Conservation (phyloP, 2,113 vertebrate genomes). For the Perca flavescens region DNA sequence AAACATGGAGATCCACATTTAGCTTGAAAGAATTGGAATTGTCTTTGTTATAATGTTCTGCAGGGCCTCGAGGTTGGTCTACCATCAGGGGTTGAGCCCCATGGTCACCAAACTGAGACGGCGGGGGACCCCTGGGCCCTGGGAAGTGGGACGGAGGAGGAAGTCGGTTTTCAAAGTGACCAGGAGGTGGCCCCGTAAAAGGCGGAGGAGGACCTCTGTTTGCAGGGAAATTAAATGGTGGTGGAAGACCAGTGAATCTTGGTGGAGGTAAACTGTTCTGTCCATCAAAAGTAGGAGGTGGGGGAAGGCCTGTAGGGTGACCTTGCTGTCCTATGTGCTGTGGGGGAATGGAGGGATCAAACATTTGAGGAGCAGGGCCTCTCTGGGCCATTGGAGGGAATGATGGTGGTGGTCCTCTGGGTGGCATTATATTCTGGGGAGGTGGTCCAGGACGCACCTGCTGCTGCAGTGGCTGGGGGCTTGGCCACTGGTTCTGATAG, state of each 20-base stretch:
- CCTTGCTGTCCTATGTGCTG: constrained; percentile 86
- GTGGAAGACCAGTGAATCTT: constrained; percentile 88
- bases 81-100: constrained; percentile 71
- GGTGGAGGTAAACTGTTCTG: constrained; percentile 84
- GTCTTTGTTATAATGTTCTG: constrained; percentile 77
- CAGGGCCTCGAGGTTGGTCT: constrained; percentile 68
- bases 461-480: constrained; percentile 62
- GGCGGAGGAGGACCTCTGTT: constrained; percentile 86
- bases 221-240: constrained; percentile 89
- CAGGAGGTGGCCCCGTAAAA: constrained; percentile 76
- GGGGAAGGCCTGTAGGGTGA: constrained; percentile 81
- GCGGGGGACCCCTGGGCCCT: constrained; percentile 85
- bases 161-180: constrained; percentile 87
- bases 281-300: constrained; percentile 81
- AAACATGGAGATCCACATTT: constrained; percentile 73
- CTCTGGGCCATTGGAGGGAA: constrained; percentile 80
- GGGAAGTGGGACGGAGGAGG: constrained; percentile 86
- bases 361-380: constrained; percentile 80
- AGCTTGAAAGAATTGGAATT: constrained; percentile 65
- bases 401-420: constrained; percentile 76
- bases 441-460: constrained; percentile 77
- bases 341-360: constrained; percentile 85
- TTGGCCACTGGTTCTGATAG: constrained; percentile 84
- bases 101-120: constrained; percentile 87
- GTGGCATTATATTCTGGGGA: constrained; percentile 82